These are phyloP conservation scores for Mesembrinibis cayennensis DNA, from an alignment of 2,113 vertebrate genomes.

Conservation along the genomic window DNA sequence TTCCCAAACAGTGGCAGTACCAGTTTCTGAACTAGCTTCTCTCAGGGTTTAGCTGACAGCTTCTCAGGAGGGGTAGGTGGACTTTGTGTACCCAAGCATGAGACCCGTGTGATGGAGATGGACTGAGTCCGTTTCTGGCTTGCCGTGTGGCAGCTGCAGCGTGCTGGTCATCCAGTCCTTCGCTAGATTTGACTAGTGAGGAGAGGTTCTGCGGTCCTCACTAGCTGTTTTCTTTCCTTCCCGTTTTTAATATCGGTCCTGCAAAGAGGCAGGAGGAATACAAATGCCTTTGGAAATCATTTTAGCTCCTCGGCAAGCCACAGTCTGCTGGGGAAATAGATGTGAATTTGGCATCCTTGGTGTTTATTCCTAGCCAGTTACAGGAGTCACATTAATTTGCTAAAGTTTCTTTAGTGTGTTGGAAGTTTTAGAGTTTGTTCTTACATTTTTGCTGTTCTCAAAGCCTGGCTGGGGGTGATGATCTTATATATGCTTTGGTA, in stretches of 20 bases:
- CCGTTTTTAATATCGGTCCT: not conserved
- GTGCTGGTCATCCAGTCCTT: not conserved
- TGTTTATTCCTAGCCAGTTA: not conserved
- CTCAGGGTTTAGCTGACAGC: not conserved
- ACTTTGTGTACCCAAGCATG: not conserved
- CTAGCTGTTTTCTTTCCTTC: not conserved
- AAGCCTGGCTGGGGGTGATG: not conserved
- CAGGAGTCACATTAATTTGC: not conserved
- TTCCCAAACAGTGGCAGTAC: not conserved
- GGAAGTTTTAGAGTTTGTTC: not conserved
- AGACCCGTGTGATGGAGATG: not conserved
- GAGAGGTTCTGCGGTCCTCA: not conserved
- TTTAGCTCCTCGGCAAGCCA: not conserved
- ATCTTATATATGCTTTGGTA: not conserved
- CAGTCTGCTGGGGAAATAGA: not conserved
- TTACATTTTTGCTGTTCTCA: not conserved
- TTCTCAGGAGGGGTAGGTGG: not conserved
- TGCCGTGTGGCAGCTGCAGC: not conserved
- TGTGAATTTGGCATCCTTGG: not conserved
- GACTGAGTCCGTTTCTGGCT: not conserved
- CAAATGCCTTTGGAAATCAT: not conserved
- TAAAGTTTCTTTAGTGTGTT: not conserved
- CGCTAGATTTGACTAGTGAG: not conserved
- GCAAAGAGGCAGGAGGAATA: not conserved
- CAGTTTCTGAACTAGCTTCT: not conserved